phyloP scores from a whole-genome alignment of 2,797 vertebrate species.

The Zalophus californianus region DNA sequence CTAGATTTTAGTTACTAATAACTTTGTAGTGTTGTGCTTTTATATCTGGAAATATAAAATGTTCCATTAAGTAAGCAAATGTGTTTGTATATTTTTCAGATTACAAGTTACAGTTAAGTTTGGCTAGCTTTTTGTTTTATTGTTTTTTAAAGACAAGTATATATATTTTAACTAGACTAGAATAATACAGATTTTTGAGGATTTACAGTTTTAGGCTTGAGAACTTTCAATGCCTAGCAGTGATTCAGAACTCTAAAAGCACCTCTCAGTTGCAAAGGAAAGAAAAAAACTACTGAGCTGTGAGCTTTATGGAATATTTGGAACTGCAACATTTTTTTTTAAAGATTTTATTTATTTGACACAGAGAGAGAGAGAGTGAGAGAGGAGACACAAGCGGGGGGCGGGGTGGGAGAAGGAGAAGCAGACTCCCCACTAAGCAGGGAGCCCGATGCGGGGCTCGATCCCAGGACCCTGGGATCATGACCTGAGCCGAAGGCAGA shows the following conservation, averaged over 20 bases:
- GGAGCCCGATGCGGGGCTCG: no score
- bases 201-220: neutral
- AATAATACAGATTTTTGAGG: slow-evolving; percentile 36
- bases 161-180: slow-evolving; percentile 24
- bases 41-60: slow-evolving; percentile 59
- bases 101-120: slow-evolving; percentile 37
- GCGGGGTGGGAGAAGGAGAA: no score
- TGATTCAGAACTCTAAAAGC: slow-evolving; percentile 56
- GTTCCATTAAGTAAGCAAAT: slow-evolving; percentile 38
- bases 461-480: no score
- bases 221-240: neutral
- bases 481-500: no score
- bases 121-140: neutral
- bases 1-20: slow-evolving; percentile 36
- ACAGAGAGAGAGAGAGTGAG: no score
- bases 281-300: neutral
- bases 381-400: no score
- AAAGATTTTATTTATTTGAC: no score
- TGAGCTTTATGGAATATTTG: slow-evolving; percentile 43
- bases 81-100: slow-evolving; percentile 51
- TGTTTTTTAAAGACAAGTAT: neutral
- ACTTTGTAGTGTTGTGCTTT: slow-evolving; percentile 36
- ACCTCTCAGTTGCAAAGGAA: slow-evolving; percentile 29
- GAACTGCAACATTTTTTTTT: neutral
- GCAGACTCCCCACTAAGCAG: no score